Evolutionary conservation across 2,113 vertebrate genomes (phyloP), one percentile per base, ranked within the genome.

Genomic region (Callospermophilus lateralis): DNA sequence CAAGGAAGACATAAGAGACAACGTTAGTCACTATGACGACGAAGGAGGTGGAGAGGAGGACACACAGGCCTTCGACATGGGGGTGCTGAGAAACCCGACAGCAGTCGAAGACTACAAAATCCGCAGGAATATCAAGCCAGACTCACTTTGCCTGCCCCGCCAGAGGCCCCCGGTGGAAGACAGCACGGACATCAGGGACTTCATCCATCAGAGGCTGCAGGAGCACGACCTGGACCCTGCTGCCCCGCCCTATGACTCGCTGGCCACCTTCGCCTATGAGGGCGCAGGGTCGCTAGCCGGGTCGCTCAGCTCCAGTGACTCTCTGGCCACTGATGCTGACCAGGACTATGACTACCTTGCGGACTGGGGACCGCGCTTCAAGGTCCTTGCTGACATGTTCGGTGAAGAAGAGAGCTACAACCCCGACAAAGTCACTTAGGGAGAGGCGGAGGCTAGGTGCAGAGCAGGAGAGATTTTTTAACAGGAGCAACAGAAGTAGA

Each of bases 21-120:
- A 99, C 4, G 99, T 99, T 68, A 99, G 99, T 98, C 99, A 99
- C 97, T 99, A 99, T 1, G 99, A 99, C 87, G 99, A 99, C 39
- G 99, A 99, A 97, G 99, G 99, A 61, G 99, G 99, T 0, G 99
- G 99, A 0, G 99, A 99, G 95, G 99, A 99, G 95, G 99, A 99
- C 98, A 99, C 99, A 6, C 99, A 99, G 83, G 99, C 99, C 26
- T 99, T 99, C 1, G 99, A 99, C 98, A 99, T 99, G 63, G 99
- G 99, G 37, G 99, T 99, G 6, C 99, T 99, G 83, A 99, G 99
- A 93, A 99, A 99, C 95, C 99, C 99, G 55, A 99, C 99, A 98
- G 99, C 98, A 24, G 98, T 99, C n/a, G 99, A 99, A 94, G 99
- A 99, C 58, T 99, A 99, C 95, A 99, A 99, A 98, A 98, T 95